Evolutionary conservation across 92 coral and sea anemone species (phyloP), one percentile per base, ranked within the genome.

Genomic region (Isaurus tuberculatus): DNA sequence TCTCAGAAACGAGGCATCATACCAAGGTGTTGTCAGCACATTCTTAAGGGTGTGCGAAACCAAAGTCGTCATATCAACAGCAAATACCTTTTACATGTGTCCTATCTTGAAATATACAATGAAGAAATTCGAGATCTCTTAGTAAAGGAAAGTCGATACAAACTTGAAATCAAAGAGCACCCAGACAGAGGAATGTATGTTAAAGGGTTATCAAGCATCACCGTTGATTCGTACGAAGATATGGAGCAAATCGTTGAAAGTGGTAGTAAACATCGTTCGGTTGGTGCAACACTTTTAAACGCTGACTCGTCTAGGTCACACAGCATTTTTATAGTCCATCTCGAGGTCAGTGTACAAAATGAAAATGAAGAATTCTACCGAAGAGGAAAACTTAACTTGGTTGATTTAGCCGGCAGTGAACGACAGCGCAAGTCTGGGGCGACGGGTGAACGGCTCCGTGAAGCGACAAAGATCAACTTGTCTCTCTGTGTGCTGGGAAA

Each of bases 321-420:
- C 84, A 91, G 93, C 16, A 94, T 94, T 27, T 94, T 94, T 65
- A 89, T 90, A 0, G 85, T 94, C 8, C 95, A 94, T 37, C 87
- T 94, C 1, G 94, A 94, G 32, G 81, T 90, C 32, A 79, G 94
- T 48, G 73, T 94, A 46, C 81, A 86, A 70, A 88, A 81, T 3
- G 95, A 83, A 25, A 83, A 88, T 1, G 85, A 88, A 67, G 95
- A 94, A 19, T 90, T 89, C 44, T 91, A 80, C 34, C 79, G 98
- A 53, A 87, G 80, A 17, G 98, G 93, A 13, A 94, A 94, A 73
- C 87, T 94, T 5, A 94, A 94, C 64, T 83, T 94, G 32, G 98
- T 94, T 13, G 98, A 94, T 70, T 84, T 94, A 32, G 98, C 98
- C 15, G 98, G 98, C 8, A 94, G 98, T 67, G 98, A 94, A 80